Base-by-base conservation (phyloP, 2,113 vertebrate genomes). In the Pimephales promelas region DNA sequence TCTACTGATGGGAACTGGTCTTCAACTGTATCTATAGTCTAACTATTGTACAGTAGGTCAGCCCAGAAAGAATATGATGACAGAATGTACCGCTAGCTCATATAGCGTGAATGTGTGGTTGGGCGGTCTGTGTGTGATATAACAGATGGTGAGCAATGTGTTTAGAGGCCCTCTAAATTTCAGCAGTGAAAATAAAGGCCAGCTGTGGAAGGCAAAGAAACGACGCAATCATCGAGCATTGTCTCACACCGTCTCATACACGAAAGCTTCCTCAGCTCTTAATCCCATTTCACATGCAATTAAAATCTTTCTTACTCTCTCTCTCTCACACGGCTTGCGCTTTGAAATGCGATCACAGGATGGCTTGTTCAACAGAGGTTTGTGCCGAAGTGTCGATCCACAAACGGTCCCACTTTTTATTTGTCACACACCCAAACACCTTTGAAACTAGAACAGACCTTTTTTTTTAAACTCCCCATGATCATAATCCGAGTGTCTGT, bases 101-200 rank as follows among this genome's bases (percentile, higher is more conserved):
- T 74, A 47, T 24, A 57, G 79, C 28, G 45, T 61, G 22, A 56
- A 59, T 54, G 62, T 79, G 49, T 71, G 49, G 71, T 59, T 79
- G 72, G 68, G 70, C n/a, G 81, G 84, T 71, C 47, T 79, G 76
- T 77, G 81, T 79, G 74, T 73, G 80, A 62, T 5, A 47, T 75
- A 83, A 80, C 85, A 86, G 85, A 86, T 86, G 82, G 82, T 28
- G 24, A 49, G 77, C 85, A 84, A 62, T 87, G 86, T 77, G 82
- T 84, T 84, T 83, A 71, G 61, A 76, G 62, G 61, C 73, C n/a
- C 85, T 86, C 77, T 45, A 81, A 61, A 86, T 83, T 84, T 70
- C 85, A 81, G 82, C 31, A 66, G 61, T 79, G 71, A 62, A 84
- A 83, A 86, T 82, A 84, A 86, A 79, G 71, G 40, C 82, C 82